phyloP scores from a whole-genome alignment of 2,888 invertebrate genomes.

The Steinernema hermaphroditum region DNA sequence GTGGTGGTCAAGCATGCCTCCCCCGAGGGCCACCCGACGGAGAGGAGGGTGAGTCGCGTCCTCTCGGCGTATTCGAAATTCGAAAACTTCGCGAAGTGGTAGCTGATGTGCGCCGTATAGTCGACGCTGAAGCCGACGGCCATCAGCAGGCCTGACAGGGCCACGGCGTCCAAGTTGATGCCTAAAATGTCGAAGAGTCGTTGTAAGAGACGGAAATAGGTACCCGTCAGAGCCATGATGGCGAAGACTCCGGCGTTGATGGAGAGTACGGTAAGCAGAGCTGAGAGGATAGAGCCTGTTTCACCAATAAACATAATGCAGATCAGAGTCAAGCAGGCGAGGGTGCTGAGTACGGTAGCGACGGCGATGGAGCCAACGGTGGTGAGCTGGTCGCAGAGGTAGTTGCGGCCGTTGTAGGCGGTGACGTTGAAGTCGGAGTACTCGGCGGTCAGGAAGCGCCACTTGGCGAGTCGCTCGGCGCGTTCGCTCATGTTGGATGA shows the following conservation, averaged over 20 bases:
- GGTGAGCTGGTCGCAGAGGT: slow-evolving; percentile 21
- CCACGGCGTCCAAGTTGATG: slow-evolving; percentile 3
- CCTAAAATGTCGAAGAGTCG: neutral
- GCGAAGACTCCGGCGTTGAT: slow-evolving; percentile 28
- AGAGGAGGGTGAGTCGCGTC: slow-evolving; percentile 10
- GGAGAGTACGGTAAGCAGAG: slow-evolving; percentile 3
- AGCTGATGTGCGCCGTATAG: slow-evolving; percentile 21
- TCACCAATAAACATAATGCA: slow-evolving; percentile 14
- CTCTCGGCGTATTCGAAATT: neutral
- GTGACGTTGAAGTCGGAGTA: slow-evolving; percentile 11
- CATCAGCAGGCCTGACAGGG: slow-evolving; percentile 7
- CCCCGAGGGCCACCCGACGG: slow-evolving; percentile 11
- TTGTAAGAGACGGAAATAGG: too few species aligned
- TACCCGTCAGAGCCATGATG: slow-evolving; percentile 2
- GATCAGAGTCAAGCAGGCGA: neutral
- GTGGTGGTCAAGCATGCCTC: slow-evolving; percentile 5
- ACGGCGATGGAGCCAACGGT: neutral
- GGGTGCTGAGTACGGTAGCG: neutral
- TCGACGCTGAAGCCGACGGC: slow-evolving; percentile 17
- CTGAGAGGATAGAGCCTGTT: neutral
- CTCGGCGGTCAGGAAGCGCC: neutral
- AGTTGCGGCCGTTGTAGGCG: neutral
- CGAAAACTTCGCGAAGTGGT: slow-evolving; percentile 16
- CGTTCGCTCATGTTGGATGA: neutral
- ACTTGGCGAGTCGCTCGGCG: slow-evolving; percentile 16